phyloP scores from a whole-genome alignment of 1,140 invertebrate species.

The Tetragnatha versicolor region DNA sequence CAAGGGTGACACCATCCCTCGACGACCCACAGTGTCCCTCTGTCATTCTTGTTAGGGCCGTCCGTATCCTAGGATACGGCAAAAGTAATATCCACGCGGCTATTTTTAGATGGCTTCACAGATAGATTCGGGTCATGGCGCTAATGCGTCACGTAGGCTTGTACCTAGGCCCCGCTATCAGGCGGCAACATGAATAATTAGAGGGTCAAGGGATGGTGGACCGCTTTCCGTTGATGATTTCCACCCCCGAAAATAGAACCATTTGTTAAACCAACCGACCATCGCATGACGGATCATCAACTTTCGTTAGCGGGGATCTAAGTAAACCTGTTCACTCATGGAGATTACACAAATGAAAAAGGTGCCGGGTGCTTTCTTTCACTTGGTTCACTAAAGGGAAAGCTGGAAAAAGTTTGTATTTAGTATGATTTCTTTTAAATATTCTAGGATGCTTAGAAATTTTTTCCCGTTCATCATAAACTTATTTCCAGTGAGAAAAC shows the following conservation, averaged over 20 bases:
- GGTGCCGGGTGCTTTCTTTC: no score
- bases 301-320: no score
- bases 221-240: neutral
- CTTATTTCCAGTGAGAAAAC: no score
- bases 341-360: no score
- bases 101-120: constrained; percentile 3
- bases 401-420: no score
- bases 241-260: neutral
- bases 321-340: no score
- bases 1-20: constrained; percentile 1
- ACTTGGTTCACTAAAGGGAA: no score
- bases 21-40: neutral
- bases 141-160: constrained; percentile 14
- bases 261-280: neutral
- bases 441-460: no score
- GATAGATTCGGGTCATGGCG: neutral
- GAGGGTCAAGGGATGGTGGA: neutral
- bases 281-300: no score
- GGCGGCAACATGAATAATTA: constrained; percentile 33
- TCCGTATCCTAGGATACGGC: constrained; percentile 9
- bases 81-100: neutral
- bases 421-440: no score
- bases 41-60: constrained; percentile 2
- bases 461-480: no score
- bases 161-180: neutral